Conservation (phyloP, 2,113 vertebrate genomes). For the Mustela lutreola region DNA sequence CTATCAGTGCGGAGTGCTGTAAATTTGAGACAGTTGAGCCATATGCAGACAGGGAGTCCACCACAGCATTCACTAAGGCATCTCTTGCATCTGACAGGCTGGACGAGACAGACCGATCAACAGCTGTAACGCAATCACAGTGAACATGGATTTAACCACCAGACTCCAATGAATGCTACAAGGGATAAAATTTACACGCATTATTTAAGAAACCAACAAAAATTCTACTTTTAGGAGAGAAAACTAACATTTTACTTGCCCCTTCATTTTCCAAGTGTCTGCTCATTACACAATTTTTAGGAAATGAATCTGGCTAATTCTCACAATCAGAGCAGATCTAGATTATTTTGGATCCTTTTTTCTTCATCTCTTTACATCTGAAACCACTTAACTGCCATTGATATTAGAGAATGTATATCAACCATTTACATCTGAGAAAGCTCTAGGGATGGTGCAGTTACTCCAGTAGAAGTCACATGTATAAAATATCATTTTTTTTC, state of each 20-base stretch:
- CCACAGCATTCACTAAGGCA: constrained; percentile 95
- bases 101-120: constrained; percentile 95
- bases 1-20: constrained; percentile 92
- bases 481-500: background rate
- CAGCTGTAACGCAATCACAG: constrained; percentile 87
- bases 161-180: background rate
- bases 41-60: constrained; percentile 94
- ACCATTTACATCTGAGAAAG: background rate
- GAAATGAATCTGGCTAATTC: background rate
- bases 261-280: background rate
- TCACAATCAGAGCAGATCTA: constrained; percentile 15
- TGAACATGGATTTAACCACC: background rate
- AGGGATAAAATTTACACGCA: background rate
- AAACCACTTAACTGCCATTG: background rate
- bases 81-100: constrained; percentile 96
- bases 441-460: background rate
- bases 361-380: background rate
- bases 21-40: constrained; percentile 92
- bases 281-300: background rate
- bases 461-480: background rate
- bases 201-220: background rate
- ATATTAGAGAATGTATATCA: background rate
- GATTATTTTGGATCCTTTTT: background rate
- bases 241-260: background rate
- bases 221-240: background rate